These are phyloP conservation scores for Microctonus hyperodae DNA, from an alignment of 2,888 invertebrate genomes.

Conservation along the genomic window DNA sequence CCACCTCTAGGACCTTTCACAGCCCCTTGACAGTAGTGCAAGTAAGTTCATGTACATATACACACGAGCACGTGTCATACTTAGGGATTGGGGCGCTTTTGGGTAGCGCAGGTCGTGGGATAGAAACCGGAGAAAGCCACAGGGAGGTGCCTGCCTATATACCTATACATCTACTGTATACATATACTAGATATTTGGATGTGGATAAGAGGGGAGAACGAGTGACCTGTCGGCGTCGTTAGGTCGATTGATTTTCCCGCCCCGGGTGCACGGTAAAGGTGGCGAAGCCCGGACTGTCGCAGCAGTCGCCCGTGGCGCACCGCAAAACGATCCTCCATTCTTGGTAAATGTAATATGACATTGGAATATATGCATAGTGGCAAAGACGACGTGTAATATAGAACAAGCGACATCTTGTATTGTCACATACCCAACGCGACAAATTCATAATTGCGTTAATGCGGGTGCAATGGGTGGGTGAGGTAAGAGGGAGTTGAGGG, in stretches of 20 bases:
- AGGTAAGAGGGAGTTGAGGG: slow-evolving; percentile 10
- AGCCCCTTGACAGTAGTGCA: slow-evolving; percentile 24
- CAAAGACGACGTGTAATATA: slow-evolving; percentile 35
- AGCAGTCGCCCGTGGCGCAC: slow-evolving; percentile 57
- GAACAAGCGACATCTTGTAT: slow-evolving; percentile 61
- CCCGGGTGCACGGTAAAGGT: slow-evolving; percentile 33
- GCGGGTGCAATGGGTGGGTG: slow-evolving; percentile 48
- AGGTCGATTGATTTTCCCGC: slow-evolving; percentile 60
- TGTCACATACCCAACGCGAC: slow-evolving; percentile 61
- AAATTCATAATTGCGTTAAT: slow-evolving; percentile 63
- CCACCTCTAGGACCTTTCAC: slow-evolving; percentile 31
- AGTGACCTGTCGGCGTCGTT: slow-evolving; percentile 50
- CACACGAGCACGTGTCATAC: not conserved
- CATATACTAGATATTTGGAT: not conserved
- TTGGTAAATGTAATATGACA: slow-evolving; percentile 28
- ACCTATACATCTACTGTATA: not conserved
- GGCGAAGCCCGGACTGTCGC: slow-evolving; percentile 49
- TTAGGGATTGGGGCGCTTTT: slow-evolving; percentile 12
- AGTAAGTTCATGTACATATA: slow-evolving; percentile 20
- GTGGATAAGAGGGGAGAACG: slow-evolving; percentile 24
- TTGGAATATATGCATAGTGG: slow-evolving; percentile 30
- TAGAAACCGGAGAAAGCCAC: slow-evolving; percentile 32
- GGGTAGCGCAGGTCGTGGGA: slow-evolving; percentile 32
- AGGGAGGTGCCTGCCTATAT: slow-evolving; percentile 24
- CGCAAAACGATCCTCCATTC: slow-evolving; percentile 47